A percentile compares a stretch with the other conserved stretches of the same genome.
Conservation (phyloP, 2,113 vertebrate genomes). For the Gulo gulo region DNA sequence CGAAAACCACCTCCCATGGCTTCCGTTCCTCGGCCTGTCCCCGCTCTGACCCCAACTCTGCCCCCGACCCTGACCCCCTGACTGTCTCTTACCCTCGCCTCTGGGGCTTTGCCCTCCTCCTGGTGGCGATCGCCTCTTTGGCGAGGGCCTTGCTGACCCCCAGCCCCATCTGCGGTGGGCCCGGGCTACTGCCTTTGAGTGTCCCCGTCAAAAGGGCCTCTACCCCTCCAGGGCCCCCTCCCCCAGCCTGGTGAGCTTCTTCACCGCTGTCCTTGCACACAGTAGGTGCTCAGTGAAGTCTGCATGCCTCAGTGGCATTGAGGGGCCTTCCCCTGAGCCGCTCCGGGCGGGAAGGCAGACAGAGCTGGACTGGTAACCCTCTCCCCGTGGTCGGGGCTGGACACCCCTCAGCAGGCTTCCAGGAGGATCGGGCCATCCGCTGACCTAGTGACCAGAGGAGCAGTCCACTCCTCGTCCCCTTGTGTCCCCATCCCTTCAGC, state of each 20-base stretch:
- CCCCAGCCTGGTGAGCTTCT: neutral
- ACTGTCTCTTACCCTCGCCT: neutral
- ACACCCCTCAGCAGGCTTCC: neutral
- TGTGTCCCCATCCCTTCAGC: neutral
- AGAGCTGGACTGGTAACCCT: rapidly evolving
- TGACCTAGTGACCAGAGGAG: neutral
- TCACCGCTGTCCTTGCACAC: neutral
- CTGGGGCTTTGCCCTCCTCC: neutral
- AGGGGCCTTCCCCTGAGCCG: neutral
- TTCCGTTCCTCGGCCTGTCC: neutral
- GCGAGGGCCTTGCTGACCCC: too few species aligned
- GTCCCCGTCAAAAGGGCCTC: neutral
- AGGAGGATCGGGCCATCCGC: neutral
- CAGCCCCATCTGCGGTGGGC: rapidly evolving
- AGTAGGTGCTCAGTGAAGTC: neutral
- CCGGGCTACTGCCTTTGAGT: neutral
- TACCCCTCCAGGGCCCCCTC: too few species aligned
- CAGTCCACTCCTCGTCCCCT: rapidly evolving
- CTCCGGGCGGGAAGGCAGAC: neutral
- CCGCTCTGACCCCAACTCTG: neutral
- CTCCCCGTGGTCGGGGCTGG: neutral
- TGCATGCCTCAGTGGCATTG: neutral
- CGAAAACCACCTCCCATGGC: neutral
- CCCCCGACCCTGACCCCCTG: neutral
- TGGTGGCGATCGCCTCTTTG: rapidly evolving